These are phyloP conservation scores for Calosoma granatense DNA, from an alignment of 1,140 invertebrate species.

Conservation along the genomic window DNA sequence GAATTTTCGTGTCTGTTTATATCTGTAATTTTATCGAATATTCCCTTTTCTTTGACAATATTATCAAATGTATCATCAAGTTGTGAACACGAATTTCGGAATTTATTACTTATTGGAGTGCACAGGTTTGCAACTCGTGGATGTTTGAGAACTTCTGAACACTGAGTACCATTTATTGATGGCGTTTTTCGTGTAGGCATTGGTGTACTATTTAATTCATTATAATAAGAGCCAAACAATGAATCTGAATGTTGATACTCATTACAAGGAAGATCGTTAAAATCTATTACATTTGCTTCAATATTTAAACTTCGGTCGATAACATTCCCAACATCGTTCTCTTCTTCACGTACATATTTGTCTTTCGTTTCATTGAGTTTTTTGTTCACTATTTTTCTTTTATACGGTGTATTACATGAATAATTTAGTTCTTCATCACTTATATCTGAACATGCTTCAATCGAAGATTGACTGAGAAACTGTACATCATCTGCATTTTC, in stretches of 20 bases:
- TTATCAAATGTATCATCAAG: conserved; percentile 18
- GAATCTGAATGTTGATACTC: background rate
- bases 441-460: conserved; percentile 22
- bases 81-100: background rate
- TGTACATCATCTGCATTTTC: background rate
- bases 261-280: background rate
- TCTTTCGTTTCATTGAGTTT: no score
- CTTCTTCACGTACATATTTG: background rate
- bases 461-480: background rate
- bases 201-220: no score
- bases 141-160: background rate
- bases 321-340: background rate
- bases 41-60: conserved; percentile 10
- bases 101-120: background rate
- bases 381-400: no score
- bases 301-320: background rate
- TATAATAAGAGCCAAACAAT: no score
- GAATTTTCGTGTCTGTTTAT: background rate
- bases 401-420: conserved; percentile 23
- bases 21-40: conserved; percentile 11
- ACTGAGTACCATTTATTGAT: background rate
- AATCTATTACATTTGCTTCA: background rate
- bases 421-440: conserved; percentile 36
- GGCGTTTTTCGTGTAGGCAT: background rate
- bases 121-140: background rate